Evolutionary conservation across 2,113 vertebrate genomes (phyloP).

Genomic region (Ageneiosus marmoratus): DNA sequence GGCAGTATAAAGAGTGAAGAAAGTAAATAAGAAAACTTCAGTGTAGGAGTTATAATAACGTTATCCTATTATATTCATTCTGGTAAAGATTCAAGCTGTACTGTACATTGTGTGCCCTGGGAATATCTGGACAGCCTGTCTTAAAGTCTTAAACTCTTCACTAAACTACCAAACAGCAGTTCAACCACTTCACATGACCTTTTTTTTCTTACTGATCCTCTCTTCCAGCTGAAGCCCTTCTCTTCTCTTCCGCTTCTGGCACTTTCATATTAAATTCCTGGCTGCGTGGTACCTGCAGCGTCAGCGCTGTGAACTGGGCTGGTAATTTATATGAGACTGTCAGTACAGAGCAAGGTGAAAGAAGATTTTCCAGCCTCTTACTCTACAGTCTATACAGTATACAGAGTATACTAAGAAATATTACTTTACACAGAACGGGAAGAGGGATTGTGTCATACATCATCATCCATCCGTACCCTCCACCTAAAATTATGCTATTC

Average conservation of each 20-base stretch:
- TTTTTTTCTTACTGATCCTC: slow-evolving; percentile 73
- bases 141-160: not conserved
- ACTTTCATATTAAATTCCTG: slow-evolving; percentile 49
- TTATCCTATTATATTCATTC: not conserved
- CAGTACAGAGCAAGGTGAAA: slow-evolving; percentile 61
- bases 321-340: slow-evolving; percentile 68
- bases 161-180: slow-evolving; percentile 26
- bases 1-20: not conserved
- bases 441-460: slow-evolving; percentile 53
- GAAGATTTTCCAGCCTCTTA: slow-evolving; percentile 52
- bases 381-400: too few relatives aligned
- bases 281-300: slow-evolving; percentile 58
- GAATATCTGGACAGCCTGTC: not conserved
- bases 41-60: slow-evolving; percentile 9
- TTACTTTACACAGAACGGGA: slow-evolving; percentile 46
- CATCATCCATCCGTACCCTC: slow-evolving; percentile 56
- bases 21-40: not conserved
- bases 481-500: not conserved
- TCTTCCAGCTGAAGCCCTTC: slow-evolving; percentile 34
- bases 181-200: slow-evolving; percentile 57
- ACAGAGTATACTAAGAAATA: slow-evolving; percentile 57
- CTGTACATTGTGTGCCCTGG: not conserved
- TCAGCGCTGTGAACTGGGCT: slow-evolving; percentile 59
- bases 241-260: slow-evolving; percentile 13
- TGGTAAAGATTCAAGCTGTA: not conserved